phyloP scores from a whole-genome alignment of 2,888 invertebrate species.

The Lycaena phlaeas region DNA sequence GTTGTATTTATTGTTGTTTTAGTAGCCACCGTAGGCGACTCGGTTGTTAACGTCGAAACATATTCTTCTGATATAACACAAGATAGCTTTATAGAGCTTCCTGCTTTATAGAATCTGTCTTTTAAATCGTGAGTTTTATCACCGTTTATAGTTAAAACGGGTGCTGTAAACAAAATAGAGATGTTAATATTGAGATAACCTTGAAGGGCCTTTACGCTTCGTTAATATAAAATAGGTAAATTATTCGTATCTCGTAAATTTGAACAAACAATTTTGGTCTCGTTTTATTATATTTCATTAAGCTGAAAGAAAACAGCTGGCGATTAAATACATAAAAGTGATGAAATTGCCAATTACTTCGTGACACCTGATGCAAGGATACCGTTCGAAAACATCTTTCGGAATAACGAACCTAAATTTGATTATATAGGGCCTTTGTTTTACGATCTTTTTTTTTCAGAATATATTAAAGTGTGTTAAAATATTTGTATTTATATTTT shows the following conservation, averaged over 20 bases:
- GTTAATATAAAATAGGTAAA: neutral
- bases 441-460: neutral
- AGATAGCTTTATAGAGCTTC: constrained; percentile 80
- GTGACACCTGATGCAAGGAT: constrained; percentile 10
- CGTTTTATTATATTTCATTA: constrained; percentile 9
- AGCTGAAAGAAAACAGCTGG: constrained; percentile 6
- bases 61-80: constrained; percentile 70
- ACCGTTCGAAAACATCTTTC: neutral
- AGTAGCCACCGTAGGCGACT: constrained; percentile 36
- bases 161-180: constrained; percentile 65
- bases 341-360: constrained; percentile 7
- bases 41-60: constrained; percentile 38
- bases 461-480: neutral
- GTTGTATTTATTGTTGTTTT: constrained; percentile 38
- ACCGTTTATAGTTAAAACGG: constrained; percentile 79
- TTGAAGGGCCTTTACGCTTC: too few species aligned
- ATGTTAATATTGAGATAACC: neutral
- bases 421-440: constrained; percentile 6
- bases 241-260: constrained; percentile 5
- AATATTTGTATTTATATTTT: neutral
- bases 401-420: constrained; percentile 9
- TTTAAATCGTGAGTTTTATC: constrained; percentile 79
- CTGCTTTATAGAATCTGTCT: constrained; percentile 82
- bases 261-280: neutral
- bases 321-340: constrained; percentile 7